These are phyloP conservation scores for Capreolus pygargus DNA, from an alignment of 2,113 vertebrate species.

Conservation along the genomic window DNA sequence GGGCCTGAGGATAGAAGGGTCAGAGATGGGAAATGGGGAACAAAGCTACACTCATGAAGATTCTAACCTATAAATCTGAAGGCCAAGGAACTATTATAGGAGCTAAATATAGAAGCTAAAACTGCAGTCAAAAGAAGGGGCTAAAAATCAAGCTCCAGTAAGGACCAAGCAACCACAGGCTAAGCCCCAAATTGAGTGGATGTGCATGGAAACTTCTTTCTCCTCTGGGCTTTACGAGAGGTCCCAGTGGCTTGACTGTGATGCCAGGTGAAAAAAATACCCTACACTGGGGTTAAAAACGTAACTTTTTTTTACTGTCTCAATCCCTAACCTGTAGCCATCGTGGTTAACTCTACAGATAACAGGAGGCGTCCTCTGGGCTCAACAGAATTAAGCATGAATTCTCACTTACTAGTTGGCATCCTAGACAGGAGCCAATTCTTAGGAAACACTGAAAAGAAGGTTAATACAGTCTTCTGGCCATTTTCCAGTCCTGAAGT, in stretches of 20 bases:
- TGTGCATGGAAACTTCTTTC: background rate
- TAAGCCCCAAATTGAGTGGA: background rate
- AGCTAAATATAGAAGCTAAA: background rate
- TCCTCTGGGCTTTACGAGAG: fast-evolving
- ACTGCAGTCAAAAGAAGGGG: background rate
- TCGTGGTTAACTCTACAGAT: background rate
- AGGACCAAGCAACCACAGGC: background rate
- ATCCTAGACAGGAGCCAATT: constrained; percentile 16
- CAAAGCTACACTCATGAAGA: background rate
- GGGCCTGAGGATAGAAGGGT: background rate
- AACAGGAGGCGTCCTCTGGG: background rate
- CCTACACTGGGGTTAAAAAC: background rate
- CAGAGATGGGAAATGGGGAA: background rate
- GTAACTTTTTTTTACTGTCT: background rate
- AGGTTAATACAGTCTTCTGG: constrained; percentile 28
- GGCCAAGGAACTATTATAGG: background rate
- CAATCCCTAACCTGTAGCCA: background rate
- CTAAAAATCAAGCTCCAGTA: background rate
- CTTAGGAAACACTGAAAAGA: constrained; percentile 9
- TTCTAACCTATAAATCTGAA: background rate
- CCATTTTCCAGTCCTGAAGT: constrained; percentile 13
- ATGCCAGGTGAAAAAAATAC: background rate
- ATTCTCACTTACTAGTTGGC: background rate
- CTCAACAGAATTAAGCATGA: background rate
- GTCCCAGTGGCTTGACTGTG: background rate